phyloP scores from a whole-genome alignment of 2,888 invertebrate species.

The Chelonus formosanus region DNA sequence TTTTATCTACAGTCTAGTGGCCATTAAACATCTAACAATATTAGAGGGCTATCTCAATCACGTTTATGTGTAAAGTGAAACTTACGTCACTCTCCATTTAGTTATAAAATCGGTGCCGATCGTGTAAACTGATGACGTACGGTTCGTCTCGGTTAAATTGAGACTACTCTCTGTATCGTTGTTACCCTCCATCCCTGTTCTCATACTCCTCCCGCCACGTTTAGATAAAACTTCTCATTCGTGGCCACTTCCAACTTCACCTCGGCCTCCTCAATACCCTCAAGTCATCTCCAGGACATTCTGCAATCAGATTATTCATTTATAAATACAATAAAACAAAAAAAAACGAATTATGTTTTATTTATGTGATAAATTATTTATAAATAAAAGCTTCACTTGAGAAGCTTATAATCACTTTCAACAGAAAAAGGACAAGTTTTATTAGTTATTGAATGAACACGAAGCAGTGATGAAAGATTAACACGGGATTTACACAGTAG shows the following conservation, averaged over 20 bases:
- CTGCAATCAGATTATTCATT: conserved; percentile 38
- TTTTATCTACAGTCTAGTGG: too few species aligned
- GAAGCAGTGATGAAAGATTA: conserved; percentile 24
- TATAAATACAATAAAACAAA: too few species aligned
- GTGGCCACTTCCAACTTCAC: conserved; percentile 33
- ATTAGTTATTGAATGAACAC: conserved; percentile 21
- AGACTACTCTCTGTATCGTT: conserved; percentile 56
- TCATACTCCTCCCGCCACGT: conserved; percentile 45
- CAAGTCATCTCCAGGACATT: conserved; percentile 51
- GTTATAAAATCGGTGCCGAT: conserved; percentile 81
- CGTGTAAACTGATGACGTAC: conserved; percentile 76
- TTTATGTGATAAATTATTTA: too few species aligned
- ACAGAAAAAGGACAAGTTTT: neutral
- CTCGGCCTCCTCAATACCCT: conserved; percentile 40
- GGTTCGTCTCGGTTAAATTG: conserved; percentile 68
- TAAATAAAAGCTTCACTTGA: too few species aligned
- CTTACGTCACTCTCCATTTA: conserved; percentile 74
- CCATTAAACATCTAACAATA: too few species aligned
- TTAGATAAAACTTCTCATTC: conserved; percentile 17
- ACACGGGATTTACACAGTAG: conserved; percentile 23
- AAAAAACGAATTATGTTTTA: too few species aligned
- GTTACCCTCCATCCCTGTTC: conserved; percentile 53
- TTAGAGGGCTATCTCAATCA: too few species aligned
- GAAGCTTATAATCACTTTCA: too few species aligned
- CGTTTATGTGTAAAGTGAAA: conserved; percentile 10